These are phyloP conservation scores for Drosophila novamexicana DNA, from an alignment of 1,140 invertebrate genomes.

Conservation along the genomic window DNA sequence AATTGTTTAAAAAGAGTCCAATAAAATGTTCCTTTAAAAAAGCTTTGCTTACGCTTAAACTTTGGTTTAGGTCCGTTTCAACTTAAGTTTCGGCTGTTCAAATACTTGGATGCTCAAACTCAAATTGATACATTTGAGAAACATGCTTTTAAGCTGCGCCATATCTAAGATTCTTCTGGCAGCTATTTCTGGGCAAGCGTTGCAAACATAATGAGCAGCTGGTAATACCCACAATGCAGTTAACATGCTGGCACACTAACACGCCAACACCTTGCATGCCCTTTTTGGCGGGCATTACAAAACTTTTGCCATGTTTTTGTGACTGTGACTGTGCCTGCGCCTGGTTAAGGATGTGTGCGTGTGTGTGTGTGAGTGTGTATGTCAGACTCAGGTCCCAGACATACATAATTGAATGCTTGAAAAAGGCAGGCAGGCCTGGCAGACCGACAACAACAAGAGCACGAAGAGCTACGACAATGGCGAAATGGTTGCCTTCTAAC, in stretches of 20 bases:
- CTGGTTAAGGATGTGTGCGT: constrained; percentile 10
- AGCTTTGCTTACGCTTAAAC: too few species aligned
- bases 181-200: constrained; percentile 2
- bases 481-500: constrained; percentile 61
- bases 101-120: too few species aligned
- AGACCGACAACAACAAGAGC: constrained; percentile 24
- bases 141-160: not conserved
- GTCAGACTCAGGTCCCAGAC: constrained; percentile 77
- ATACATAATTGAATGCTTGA: constrained; percentile 83
- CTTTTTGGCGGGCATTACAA: constrained; percentile 80
- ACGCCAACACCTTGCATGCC: constrained; percentile 73
- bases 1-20: too few species aligned
- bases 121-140: not conserved
- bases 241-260: constrained; percentile 63
- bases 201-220: constrained; percentile 26
- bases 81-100: too few species aligned
- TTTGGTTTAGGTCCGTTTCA: too few species aligned
- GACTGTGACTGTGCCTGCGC: not conserved
- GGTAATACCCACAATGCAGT: constrained; percentile 40
- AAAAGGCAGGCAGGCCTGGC: constrained; percentile 67
- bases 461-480: constrained; percentile 32
- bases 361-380: constrained; percentile 55
- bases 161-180: not conserved
- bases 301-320: constrained; percentile 77
- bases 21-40: too few species aligned